These are phyloP conservation scores for Pharmacophagus antenor DNA, from an alignment of 2,888 invertebrate genomes.

Conservation along the genomic window DNA sequence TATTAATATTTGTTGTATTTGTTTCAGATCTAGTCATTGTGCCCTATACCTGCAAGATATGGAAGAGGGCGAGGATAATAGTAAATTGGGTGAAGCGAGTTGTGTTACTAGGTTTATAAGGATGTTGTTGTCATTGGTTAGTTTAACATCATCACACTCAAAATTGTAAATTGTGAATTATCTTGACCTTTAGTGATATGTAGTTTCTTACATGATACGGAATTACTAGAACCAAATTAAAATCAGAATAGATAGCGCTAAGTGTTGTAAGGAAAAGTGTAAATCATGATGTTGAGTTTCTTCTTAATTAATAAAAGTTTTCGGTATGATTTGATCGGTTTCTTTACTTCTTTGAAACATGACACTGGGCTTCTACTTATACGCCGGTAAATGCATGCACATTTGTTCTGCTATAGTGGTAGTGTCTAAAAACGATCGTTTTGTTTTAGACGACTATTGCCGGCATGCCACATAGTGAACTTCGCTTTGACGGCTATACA, in stretches of 20 bases:
- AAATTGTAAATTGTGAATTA: too few species aligned
- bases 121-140: conserved; percentile 90
- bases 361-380: too few species aligned
- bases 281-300: not conserved
- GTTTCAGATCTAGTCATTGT: conserved; percentile 82
- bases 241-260: not conserved
- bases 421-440: too few species aligned
- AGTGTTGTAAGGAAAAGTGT: not conserved
- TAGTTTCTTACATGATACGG: not conserved
- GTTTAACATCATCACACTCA: conserved; percentile 44
- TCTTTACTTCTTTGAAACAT: too few species aligned
- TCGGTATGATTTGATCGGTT: not conserved
- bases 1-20: conserved; percentile 28
- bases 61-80: conserved; percentile 77
- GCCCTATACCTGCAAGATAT: conserved; percentile 83
- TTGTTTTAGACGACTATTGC: too few species aligned
- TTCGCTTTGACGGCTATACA: too few species aligned
- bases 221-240: not conserved
- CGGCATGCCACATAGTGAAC: too few species aligned
- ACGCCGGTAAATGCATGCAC: too few species aligned
- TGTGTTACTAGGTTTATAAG: conserved; percentile 96
- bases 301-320: not conserved
- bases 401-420: too few species aligned
- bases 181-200: not conserved
- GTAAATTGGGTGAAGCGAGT: conserved; percentile 87